Percentiles rank a stretch among this genome's conserved stretches.
These are phyloP conservation scores for Girardinus metallicus DNA, from an alignment of 2,797 vertebrate species.

Conservation along the genomic window DNA sequence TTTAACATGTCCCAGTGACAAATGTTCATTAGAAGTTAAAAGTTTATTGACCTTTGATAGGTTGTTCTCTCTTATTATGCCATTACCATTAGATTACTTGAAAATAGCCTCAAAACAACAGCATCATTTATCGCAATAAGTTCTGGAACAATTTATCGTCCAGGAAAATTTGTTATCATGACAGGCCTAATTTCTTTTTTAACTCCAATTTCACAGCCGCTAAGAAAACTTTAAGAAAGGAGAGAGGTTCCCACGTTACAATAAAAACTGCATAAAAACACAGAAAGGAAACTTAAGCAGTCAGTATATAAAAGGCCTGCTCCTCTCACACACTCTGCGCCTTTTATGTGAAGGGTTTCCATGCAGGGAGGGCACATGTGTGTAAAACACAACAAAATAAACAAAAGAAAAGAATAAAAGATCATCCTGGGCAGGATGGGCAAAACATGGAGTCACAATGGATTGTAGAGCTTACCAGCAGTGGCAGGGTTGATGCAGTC, in stretches of 20 bases:
- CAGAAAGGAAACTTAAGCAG: conserved; percentile 62
- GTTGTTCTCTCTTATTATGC: no score
- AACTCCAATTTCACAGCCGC: conserved; percentile 56
- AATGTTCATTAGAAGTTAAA: no score
- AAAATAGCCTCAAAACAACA: no score
- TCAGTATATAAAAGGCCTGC: conserved; percentile 56
- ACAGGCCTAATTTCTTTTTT: conserved; percentile 26
- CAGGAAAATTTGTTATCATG: no score
- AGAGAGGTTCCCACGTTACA: conserved; percentile 52
- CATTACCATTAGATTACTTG: no score
- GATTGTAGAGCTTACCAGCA: conserved; percentile 89
- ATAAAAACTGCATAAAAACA: conserved; percentile 55
- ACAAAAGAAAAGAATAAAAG: conserved; percentile 55
- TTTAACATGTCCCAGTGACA: no score
- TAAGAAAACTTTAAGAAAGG: conserved; percentile 27
- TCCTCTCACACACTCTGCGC: conserved; percentile 66
- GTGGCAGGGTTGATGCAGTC: conserved; percentile 89
- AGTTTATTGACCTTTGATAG: no score
- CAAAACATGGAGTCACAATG: conserved; percentile 83
- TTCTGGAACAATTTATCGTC: no score
- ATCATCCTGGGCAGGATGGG: conserved; percentile 74
- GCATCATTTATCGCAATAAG: no score
- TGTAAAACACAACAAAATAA: conserved; percentile 55
- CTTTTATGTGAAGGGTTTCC: conserved; percentile 76
- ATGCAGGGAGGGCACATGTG: conserved; percentile 80